Evolutionary conservation across 2,888 invertebrate genomes (phyloP), one percentile per base, ranked within the genome.

Genomic region (Limnephilus rhombicus): DNA sequence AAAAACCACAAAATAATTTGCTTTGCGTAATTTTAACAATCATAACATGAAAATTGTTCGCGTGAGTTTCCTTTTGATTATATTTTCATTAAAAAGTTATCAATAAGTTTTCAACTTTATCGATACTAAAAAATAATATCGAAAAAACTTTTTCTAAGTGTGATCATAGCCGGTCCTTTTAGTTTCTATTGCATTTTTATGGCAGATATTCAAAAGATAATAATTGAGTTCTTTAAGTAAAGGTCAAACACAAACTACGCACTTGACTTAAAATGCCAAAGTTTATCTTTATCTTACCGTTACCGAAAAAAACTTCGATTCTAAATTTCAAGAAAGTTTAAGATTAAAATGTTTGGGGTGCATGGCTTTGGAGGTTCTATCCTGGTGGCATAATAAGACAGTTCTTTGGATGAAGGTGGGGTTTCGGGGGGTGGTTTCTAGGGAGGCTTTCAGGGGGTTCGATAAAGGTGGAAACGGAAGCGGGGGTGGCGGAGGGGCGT

Each of bases 331-430:
- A 68, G 68, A 68, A 68, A 68, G 68, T 68, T 68, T 68, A 86
- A 86, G 86, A 41, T 86, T 45, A 80, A 89, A 89, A 68, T n/a
- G 88, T 89, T 89, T 89, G 88, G 41, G 88, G 88, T 89, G 88
- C 88, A 45, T 45, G 34, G 88, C 13, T 31, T 41, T 80, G 18
- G 88, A 86, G 88, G 80, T 34, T 87, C 29, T 45, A 80, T 89
- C 80, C 80, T 34, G 88, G 80, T 80, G 88, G 88, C 80, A 80
- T 89, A 89, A 89, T 89, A 89, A 89, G 88, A 89, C 88, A 89
- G 88, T 89, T 89, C 88, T 88, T 88, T 53, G 82, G 82, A 82
- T 83, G 31, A n/a, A 29, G 91, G 88, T 15, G 87, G 91, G n/a
- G 41, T 29, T 34, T 53, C 12, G 49, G 81, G 9, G 82, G 83